These are phyloP conservation scores for Crambe crambe DNA, from an alignment of 37 sponge, comb jelly and placozoan genomes.

Conservation along the genomic window DNA sequence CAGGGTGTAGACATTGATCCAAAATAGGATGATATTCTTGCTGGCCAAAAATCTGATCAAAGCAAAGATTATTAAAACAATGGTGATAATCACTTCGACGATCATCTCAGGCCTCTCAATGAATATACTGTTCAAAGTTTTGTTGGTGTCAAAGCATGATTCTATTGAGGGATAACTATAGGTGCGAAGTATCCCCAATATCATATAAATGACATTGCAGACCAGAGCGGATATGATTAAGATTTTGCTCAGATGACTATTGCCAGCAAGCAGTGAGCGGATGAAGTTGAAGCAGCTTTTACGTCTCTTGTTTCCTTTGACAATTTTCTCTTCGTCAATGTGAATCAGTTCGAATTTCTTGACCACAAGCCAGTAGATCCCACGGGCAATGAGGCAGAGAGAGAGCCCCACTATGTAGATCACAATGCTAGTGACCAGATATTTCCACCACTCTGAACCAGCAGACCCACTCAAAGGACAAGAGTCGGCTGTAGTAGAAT, in stretches of 20 bases:
- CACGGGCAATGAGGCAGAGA: neutral
- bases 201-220: conserved; percentile 35
- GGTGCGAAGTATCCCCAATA: conserved; percentile 5
- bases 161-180: neutral
- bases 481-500: no score
- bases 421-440: neutral
- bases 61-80: conserved; percentile 31
- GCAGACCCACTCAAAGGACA: no score
- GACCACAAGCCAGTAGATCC: neutral
- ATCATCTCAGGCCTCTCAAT: neutral
- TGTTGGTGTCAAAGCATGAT: neutral
- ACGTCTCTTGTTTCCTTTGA: neutral
- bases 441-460: conserved; percentile 30
- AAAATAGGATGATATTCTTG: conserved; percentile 24
- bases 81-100: conserved; percentile 34
- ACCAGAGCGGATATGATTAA: conserved; percentile 8
- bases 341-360: neutral
- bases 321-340: neutral
- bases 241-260: conserved; percentile 18
- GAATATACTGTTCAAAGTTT: neutral
- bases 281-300: neutral
- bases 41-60: conserved; percentile 40
- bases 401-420: conserved; percentile 8
- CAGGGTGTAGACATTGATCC: conserved; percentile 50
- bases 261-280: conserved; percentile 14